A percentile compares a stretch with the other conserved stretches of the same genome.
phyloP scores from a whole-genome alignment of 2,797 vertebrate genomes.

The Sebastiscus albofasciatus region DNA sequence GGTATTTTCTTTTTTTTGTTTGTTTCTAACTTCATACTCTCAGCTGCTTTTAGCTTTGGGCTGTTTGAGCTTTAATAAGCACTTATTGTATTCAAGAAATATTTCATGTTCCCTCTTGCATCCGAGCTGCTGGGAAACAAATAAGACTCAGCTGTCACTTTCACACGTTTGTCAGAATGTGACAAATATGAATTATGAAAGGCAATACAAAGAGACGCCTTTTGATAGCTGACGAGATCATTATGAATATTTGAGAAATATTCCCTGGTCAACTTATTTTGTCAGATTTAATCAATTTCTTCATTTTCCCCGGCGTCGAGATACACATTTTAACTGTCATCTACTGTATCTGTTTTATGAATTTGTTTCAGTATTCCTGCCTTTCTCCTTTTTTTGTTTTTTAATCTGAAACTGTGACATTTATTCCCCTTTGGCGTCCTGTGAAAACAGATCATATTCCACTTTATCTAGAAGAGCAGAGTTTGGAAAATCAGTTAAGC shows the following conservation, averaged over 20 bases:
- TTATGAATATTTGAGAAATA: constrained; percentile 36
- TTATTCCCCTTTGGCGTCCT: constrained; percentile 38
- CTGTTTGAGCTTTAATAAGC: constrained; percentile 58
- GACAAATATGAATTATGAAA: constrained; percentile 43
- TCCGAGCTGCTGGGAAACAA: constrained; percentile 20
- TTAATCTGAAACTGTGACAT: constrained; percentile 43
- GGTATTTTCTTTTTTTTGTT: constrained; percentile 29
- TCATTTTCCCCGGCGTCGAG: neutral
- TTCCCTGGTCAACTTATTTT: constrained; percentile 20
- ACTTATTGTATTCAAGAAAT: constrained; percentile 50
- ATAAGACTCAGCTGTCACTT: constrained; percentile 25
- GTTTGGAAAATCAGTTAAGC: constrained; percentile 34
- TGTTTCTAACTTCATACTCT: neutral
- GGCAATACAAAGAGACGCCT: constrained; percentile 30
- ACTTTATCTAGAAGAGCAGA: neutral
- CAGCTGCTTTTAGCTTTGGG: constrained; percentile 28
- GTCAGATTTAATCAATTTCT: constrained; percentile 39
- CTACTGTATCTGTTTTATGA: constrained; percentile 17
- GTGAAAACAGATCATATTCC: constrained; percentile 23
- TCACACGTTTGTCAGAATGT: constrained; percentile 20
- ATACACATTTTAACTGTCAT: constrained; percentile 32
- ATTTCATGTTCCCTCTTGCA: constrained; percentile 16
- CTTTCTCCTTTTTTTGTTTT: neutral
- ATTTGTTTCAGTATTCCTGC: neutral
- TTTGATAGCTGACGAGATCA: constrained; percentile 31